Base-by-base conservation (phyloP, 2,797 vertebrate genomes). In the Lepilemur septentrionalis region DNA sequence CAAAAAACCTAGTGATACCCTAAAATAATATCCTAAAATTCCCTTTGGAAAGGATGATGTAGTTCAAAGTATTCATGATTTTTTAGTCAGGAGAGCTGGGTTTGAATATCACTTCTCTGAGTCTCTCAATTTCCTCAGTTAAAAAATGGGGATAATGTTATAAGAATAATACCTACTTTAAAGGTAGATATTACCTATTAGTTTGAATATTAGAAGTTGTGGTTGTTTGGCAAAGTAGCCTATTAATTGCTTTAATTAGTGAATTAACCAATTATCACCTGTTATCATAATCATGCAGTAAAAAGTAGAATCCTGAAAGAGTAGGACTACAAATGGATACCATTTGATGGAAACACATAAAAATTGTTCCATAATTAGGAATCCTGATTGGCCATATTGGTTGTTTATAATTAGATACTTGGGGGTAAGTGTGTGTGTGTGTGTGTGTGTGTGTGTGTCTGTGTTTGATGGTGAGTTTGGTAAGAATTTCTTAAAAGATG, bases 401-500 rank as follows among this genome's bases (percentile, higher is more conserved):
- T n/a, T 6, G 41, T 82, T 7, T 55, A 20, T 76, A n/a, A 65
- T 48, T 91, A 80, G 57, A 23, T 65, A 65, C 25, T 12, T 83
- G 35, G 5, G 32, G 55, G 4, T 43, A 6, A n/a, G 6, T 41
- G 48, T 55, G 43, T 75, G 38, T 55, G 50, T 38, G 17, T 35
- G 7, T 55, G n/a, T 23, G 5, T 32, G 30, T n/a, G 90, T 52
- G 14, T 18, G 55, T 35, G 11, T 38, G 38, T 38, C 38, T 38
- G 38, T 38, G 38, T 2, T 41, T 82, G 35, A 57, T 63, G 43
- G 13, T 28, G 50, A 90, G 25, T 69, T 69, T 65, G 83, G 17
- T 25, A 94, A 87, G 50, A 79, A 69, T 91, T 96, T 88, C 43
- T 94, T 70, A 79, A 86, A 59, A 78, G 72, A 86, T 15, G 20